Percentiles rank a stretch among this genome's conserved stretches.
Evolutionary conservation across 2,797 vertebrate species (phyloP).

Genomic region (Chelon labrosus): DNA sequence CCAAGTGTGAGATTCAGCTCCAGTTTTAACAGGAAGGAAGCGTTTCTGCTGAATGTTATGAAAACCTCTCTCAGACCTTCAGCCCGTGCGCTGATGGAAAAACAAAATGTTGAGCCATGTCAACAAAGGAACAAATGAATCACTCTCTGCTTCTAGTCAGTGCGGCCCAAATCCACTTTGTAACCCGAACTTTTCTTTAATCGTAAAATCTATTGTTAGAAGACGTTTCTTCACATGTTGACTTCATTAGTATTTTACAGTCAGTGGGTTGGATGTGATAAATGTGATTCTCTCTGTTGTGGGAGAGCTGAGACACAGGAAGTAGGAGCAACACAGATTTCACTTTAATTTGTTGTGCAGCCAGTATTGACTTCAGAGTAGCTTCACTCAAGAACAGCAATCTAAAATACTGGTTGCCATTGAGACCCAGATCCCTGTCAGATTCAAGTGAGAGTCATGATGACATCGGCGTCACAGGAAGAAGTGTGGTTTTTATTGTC

Average conservation of each 20-base stretch:
- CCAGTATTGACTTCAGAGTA: constrained; percentile 30
- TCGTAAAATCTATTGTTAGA: constrained; percentile 23
- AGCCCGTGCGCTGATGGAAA: constrained; percentile 45
- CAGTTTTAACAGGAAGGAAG: constrained; percentile 75
- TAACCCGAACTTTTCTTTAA: constrained; percentile 16
- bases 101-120: constrained; percentile 26
- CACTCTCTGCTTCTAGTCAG: constrained; percentile 26
- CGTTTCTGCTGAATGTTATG: constrained; percentile 69
- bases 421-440: no score
- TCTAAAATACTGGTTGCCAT: no score
- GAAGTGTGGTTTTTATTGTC: no score
- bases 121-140: constrained; percentile 57
- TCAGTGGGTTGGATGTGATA: constrained; percentile 24
- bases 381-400: constrained; percentile 7
- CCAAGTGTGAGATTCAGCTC: constrained; percentile 36
- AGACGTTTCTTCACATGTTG: background rate
- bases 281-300: constrained; percentile 34
- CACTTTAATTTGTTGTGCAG: constrained; percentile 35
- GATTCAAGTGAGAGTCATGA: no score
- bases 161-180: constrained; percentile 18
- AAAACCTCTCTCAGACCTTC: constrained; percentile 62
- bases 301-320: constrained; percentile 48
- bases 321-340: constrained; percentile 42
- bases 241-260: constrained; percentile 4
- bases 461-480: no score